Conservation (phyloP, 2,113 vertebrate genomes). For the Barbus barbus region DNA sequence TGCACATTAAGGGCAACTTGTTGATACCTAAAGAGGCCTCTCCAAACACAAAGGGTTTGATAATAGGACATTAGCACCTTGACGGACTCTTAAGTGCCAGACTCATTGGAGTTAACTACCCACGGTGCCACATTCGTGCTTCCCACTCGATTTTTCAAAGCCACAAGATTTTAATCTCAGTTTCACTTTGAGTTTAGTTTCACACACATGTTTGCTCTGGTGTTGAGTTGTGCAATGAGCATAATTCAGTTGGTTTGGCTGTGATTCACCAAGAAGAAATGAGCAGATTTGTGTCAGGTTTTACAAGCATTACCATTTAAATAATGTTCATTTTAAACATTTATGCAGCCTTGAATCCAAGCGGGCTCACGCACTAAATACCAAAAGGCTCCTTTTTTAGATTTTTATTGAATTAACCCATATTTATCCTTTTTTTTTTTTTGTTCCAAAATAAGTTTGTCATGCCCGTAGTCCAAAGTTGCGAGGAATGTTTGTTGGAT, state of each 20-base stretch:
- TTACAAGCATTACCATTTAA: slow-evolving; percentile 50
- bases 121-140: slow-evolving; percentile 44
- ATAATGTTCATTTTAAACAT: slow-evolving; percentile 27
- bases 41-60: slow-evolving; percentile 54
- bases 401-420: neutral
- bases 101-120: slow-evolving; percentile 22
- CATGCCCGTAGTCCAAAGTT: slow-evolving; percentile 5
- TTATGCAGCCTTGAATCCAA: slow-evolving; percentile 40
- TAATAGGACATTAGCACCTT: slow-evolving; percentile 54
- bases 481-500: slow-evolving; percentile 33
- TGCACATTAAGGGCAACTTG: slow-evolving; percentile 70
- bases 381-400: slow-evolving; percentile 24
- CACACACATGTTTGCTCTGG: neutral
- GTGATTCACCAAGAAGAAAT: slow-evolving; percentile 33
- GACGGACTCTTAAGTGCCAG: slow-evolving; percentile 50
- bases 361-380: slow-evolving; percentile 34
- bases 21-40: slow-evolving; percentile 71
- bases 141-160: slow-evolving; percentile 20
- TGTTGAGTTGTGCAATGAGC: slow-evolving; percentile 32
- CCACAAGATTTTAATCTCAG: slow-evolving; percentile 6
- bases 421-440: neutral
- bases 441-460: neutral
- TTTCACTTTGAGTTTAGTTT: slow-evolving; percentile 23
- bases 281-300: slow-evolving; percentile 48
- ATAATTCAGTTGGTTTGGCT: slow-evolving; percentile 4